Evolutionary conservation across 2,113 vertebrate species (phyloP), one percentile per base, ranked within the genome.

Genomic region (Mesocricetus auratus): DNA sequence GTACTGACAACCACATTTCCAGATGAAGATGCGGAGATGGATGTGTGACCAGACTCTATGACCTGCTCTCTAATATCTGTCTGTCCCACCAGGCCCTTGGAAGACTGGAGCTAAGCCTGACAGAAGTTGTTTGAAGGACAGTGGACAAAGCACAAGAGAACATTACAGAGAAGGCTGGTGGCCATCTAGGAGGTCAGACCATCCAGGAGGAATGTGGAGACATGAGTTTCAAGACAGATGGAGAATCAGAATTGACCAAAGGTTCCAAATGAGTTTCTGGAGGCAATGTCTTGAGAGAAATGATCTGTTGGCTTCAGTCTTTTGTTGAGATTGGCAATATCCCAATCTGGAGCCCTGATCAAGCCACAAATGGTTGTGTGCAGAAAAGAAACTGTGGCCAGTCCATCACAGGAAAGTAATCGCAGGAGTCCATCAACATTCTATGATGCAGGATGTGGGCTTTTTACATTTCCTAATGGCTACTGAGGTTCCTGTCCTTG

Each of bases 391-490:
- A 58, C 10, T 60, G 9, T 62, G 45, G 39, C 7, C 29, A 92
- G 79, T 42, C 15, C 86, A 6, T 11, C 39, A 39, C 78, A 56
- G 29, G n/a, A 93, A 91, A 66, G 17, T 73, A 71, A 56, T 10
- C 66, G 9, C 74, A 42, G 39, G n/a, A 92, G 83, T 39, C 15
- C 79, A 6, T 13, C 42, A 39, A 78, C 29, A 86, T 66, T 91
- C 58, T 42, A 42, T 93, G 95, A 85, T 92, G 97, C 97, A 98
- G 97, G 95, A 97, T 97, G 77, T 56, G 86, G 85, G 22, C 66
- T 79, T 91, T 93, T 95, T 96, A 68, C 82, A 97, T 93, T 93
- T 97, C 86, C 96, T 96, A 93, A 94, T 92, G 89, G 92, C 90
- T 93, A 39, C 69, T 19, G 17, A 3, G 73, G 83, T 64, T 97